These are phyloP conservation scores for Cenopis cana DNA, from an alignment of 2,888 invertebrate genomes.

Conservation along the genomic window DNA sequence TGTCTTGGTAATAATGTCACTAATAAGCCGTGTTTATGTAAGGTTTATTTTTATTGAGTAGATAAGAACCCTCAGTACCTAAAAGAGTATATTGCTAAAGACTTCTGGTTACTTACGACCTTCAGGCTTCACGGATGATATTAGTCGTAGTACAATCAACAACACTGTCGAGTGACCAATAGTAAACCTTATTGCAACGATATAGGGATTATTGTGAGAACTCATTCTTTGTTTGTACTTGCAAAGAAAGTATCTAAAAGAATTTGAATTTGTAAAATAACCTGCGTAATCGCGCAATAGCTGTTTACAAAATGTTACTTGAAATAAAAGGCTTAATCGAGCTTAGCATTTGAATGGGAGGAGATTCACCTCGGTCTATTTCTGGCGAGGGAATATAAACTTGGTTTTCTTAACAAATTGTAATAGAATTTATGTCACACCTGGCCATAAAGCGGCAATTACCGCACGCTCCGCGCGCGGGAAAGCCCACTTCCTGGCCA, in stretches of 20 bases:
- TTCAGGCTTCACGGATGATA: constrained; percentile 1
- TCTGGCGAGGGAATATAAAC: constrained; percentile 28
- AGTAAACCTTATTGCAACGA: not conserved
- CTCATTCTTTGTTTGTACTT: not conserved
- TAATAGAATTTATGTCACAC: no score
- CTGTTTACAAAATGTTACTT: constrained; percentile 11
- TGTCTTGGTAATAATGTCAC: constrained; percentile 6
- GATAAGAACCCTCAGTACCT: not conserved
- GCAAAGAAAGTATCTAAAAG: not conserved
- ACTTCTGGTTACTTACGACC: not conserved
- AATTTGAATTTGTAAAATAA: constrained; percentile 1
- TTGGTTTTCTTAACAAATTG: constrained; percentile 41
- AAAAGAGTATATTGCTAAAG: not conserved
- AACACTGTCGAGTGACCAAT: not conserved
- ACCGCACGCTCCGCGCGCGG: no score
- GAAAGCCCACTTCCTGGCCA: no score
- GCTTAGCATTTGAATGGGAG: constrained; percentile 30
- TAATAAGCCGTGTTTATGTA: constrained; percentile 7
- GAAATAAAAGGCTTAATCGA: constrained; percentile 30
- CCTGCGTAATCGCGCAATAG: constrained; percentile 22
- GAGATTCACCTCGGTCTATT: constrained; percentile 31
- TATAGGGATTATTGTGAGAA: not conserved
- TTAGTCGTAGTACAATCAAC: not conserved
- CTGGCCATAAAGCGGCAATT: no score
- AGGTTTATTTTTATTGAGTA: constrained; percentile 1